Evolutionary conservation across 2,797 vertebrate species (phyloP).

Genomic region (Octomys mimax): DNA sequence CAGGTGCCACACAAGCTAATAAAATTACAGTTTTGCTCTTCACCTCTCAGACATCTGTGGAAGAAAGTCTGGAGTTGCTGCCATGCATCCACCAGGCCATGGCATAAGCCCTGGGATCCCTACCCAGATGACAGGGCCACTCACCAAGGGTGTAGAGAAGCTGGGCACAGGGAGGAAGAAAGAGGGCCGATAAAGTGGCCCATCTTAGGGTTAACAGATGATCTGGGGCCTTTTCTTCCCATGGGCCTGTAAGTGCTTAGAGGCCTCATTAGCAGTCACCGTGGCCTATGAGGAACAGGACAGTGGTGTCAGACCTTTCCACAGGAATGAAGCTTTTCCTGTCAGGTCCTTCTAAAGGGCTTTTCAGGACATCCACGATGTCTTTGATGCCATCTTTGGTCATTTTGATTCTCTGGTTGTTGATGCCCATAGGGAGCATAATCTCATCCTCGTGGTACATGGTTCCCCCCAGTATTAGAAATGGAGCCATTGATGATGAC

Average conservation of each 20-base stretch:
- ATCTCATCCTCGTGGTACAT: conserved; percentile 89
- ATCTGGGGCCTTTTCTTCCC: conserved; percentile 87
- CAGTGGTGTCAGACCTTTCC: conserved; percentile 87
- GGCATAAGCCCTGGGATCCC: conserved; percentile 91
- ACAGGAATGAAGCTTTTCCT: conserved; percentile 90
- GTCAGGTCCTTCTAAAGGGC: conserved; percentile 87
- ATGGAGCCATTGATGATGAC: conserved; percentile 90
- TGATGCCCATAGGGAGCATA: conserved; percentile 83
- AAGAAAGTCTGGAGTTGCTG: conserved; percentile 92
- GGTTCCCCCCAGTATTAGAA: conserved; percentile 85
- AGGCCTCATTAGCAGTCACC: too few species aligned
- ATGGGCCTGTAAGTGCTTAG: background rate
- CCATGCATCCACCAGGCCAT: conserved; percentile 94
- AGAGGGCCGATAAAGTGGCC: conserved; percentile 95
- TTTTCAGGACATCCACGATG: conserved; percentile 86
- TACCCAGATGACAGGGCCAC: conserved; percentile 89
- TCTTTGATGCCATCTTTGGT: conserved; percentile 86
- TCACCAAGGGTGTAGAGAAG: conserved; percentile 88
- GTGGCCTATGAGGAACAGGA: conserved; percentile 89
- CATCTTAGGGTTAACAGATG: conserved; percentile 91
- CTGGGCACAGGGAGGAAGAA: conserved; percentile 90
- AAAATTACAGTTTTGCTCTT: conserved; percentile 75
- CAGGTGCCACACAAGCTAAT: background rate
- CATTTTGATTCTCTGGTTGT: conserved; percentile 42
- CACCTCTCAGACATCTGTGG: conserved; percentile 87